phyloP scores from a whole-genome alignment of 2,113 vertebrate genomes.

The Istiophorus platypterus region DNA sequence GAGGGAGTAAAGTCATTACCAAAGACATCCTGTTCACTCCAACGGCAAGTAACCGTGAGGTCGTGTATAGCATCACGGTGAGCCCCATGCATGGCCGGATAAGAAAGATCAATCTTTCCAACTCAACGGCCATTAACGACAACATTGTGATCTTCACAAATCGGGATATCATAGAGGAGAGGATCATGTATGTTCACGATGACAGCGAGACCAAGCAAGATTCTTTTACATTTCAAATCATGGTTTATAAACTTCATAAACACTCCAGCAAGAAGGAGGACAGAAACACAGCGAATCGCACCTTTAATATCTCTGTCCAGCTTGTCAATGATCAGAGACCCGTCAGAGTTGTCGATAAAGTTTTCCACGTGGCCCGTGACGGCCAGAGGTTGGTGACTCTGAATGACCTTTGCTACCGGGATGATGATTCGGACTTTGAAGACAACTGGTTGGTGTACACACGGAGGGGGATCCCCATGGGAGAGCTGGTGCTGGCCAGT shows the following conservation, averaged over 20 bases:
- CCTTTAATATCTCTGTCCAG: constrained; percentile 86
- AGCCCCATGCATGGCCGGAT: constrained; percentile 88
- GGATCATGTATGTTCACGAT: constrained; percentile 89
- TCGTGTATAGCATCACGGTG: constrained; percentile 83
- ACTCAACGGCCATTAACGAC: constrained; percentile 74
- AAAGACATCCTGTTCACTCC: constrained; percentile 85
- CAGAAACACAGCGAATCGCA: constrained; percentile 70
- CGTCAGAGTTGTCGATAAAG: constrained; percentile 85
- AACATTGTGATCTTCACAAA: constrained; percentile 85
- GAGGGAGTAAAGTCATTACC: constrained; percentile 88
- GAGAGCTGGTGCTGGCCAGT: constrained; percentile 87
- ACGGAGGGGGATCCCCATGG: constrained; percentile 87
- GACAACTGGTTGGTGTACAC: constrained; percentile 90
- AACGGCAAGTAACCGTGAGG: constrained; percentile 75
- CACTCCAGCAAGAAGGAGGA: constrained; percentile 59
- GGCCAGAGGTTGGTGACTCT: constrained; percentile 87
- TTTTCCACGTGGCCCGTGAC: constrained; percentile 87
- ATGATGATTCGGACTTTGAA: constrained; percentile 91
- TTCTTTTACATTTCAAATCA: constrained; percentile 84
- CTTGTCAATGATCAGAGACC: constrained; percentile 93
- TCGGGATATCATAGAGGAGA: constrained; percentile 83
- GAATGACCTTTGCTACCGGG: constrained; percentile 87
- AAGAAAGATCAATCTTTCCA: constrained; percentile 80
- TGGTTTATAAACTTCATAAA: constrained; percentile 57
- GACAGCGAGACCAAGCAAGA: constrained; percentile 89